phyloP scores from a whole-genome alignment of 2,888 invertebrate species.

The Ormyrus rosae region DNA sequence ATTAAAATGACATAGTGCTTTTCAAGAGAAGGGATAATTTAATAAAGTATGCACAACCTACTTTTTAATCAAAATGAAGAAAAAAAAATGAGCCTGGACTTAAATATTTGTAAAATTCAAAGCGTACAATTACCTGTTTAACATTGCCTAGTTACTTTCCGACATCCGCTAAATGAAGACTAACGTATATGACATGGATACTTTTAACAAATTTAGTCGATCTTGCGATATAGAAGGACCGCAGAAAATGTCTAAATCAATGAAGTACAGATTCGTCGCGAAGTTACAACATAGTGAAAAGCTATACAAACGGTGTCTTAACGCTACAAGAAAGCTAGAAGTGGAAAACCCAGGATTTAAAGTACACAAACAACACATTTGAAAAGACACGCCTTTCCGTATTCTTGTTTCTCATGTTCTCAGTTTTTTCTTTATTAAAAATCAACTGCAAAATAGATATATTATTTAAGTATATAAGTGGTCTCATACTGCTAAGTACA shows the following conservation, averaged over 20 bases:
- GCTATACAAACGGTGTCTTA: not conserved
- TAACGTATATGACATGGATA: not conserved
- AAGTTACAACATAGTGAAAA: slow-evolving; percentile 16
- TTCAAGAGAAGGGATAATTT: too few relatives aligned
- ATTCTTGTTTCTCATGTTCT: slow-evolving; percentile 15
- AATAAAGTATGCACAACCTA: not conserved
- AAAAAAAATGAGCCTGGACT: slow-evolving; percentile 25
- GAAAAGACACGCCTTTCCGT: slow-evolving; percentile 27
- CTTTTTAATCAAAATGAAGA: slow-evolving; percentile 1
- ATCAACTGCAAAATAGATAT: slow-evolving; percentile 41
- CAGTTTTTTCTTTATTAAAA: slow-evolving; percentile 40
- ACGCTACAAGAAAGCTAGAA: slow-evolving; percentile 12
- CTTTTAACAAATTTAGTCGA: not conserved
- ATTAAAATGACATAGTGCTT: too few relatives aligned
- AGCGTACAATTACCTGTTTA: slow-evolving; percentile 45
- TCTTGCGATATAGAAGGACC: not conserved
- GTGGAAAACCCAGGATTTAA: slow-evolving; percentile 26
- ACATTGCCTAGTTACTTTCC: slow-evolving; percentile 26
- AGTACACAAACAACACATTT: slow-evolving; percentile 16
- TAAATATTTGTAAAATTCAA: slow-evolving; percentile 39
- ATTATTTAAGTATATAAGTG: not conserved
- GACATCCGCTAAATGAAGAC: slow-evolving; percentile 29
- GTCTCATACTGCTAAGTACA: slow-evolving; percentile 35
- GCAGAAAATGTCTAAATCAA: slow-evolving; percentile 1
- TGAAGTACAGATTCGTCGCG: slow-evolving; percentile 3